Evolutionary conservation across 2,113 vertebrate genomes (phyloP).

Genomic region (Nannobrachium achirus): DNA sequence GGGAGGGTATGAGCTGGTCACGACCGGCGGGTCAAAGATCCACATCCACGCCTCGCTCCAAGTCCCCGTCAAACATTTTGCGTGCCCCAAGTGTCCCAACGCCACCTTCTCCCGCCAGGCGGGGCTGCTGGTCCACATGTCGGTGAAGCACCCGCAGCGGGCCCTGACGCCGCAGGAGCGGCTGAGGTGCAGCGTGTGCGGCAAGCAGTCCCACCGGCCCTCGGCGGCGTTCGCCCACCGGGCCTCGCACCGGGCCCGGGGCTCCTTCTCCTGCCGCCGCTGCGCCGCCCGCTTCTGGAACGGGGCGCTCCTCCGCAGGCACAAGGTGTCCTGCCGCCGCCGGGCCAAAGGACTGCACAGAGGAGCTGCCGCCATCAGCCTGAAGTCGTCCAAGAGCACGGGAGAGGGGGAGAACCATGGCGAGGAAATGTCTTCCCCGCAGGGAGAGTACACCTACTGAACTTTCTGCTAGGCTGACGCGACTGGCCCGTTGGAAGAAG

Average conservation of each 20-base stretch:
- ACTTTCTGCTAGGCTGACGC: slow-evolving; percentile 46
- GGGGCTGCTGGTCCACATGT: slow-evolving; percentile 80
- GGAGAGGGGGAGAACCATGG: slow-evolving; percentile 63
- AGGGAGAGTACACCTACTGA: slow-evolving; percentile 78
- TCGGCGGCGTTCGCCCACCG: slow-evolving; percentile 87
- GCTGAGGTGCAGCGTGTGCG: slow-evolving; percentile 88
- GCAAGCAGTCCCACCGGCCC: slow-evolving; percentile 89
- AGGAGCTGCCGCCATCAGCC: slow-evolving; percentile 64
- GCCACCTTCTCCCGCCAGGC: slow-evolving; percentile 80
- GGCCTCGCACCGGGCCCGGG: slow-evolving; percentile 77
- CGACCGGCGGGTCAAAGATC: slow-evolving; percentile 75
- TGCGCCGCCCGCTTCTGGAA: slow-evolving; percentile 83
- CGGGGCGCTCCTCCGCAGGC: slow-evolving; percentile 77
- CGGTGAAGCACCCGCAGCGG: slow-evolving; percentile 79
- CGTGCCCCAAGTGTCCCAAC: slow-evolving; percentile 80
- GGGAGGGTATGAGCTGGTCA: slow-evolving; percentile 76
- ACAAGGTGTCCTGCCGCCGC: slow-evolving; percentile 78
- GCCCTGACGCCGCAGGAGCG: slow-evolving; percentile 80
- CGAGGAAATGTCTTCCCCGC: slow-evolving; percentile 68
- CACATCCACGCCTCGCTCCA: slow-evolving; percentile 77
- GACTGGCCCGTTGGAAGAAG: slow-evolving; percentile 41
- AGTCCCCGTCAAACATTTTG: slow-evolving; percentile 80
- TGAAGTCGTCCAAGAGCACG: slow-evolving; percentile 69
- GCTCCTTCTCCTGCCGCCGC: slow-evolving; percentile 79
- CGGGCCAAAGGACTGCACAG: slow-evolving; percentile 70